Evolutionary conservation across 2,888 invertebrate species (phyloP).

Genomic region (Thymelicus acteon): DNA sequence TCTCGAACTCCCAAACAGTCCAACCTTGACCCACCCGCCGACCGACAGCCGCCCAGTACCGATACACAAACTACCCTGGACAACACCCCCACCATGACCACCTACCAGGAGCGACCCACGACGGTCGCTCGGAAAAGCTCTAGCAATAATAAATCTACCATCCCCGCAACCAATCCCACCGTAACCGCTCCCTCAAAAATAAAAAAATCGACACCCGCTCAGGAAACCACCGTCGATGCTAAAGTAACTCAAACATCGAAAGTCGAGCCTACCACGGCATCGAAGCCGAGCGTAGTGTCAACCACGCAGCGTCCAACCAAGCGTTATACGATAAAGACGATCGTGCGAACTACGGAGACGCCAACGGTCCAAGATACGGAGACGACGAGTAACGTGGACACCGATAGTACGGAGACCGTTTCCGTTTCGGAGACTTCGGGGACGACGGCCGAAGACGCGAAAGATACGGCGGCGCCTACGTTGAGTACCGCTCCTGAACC

Average conservation of each 20-base stretch:
- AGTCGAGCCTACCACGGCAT: constrained; percentile 59
- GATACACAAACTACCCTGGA: constrained; percentile 59
- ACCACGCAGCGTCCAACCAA: constrained; percentile 76
- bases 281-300: constrained; percentile 58
- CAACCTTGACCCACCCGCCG: constrained; percentile 73
- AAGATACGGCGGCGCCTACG: constrained; percentile 63
- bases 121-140: constrained; percentile 73
- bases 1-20: constrained; percentile 81
- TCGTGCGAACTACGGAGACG: constrained; percentile 71
- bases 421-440: constrained; percentile 66
- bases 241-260: constrained; percentile 67
- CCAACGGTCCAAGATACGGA: constrained; percentile 74
- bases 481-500: constrained; percentile 67
- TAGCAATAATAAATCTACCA: constrained; percentile 72
- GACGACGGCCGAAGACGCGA: constrained; percentile 64
- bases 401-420: constrained; percentile 81
- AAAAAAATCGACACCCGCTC: constrained; percentile 62
- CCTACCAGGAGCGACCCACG: constrained; percentile 69
- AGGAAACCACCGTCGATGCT: constrained; percentile 65
- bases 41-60: constrained; percentile 64
- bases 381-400: constrained; percentile 74
- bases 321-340: constrained; percentile 81
- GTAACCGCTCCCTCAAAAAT: constrained; percentile 70
- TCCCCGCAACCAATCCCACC: constrained; percentile 67
- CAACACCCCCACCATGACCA: constrained; percentile 65